Base-by-base conservation (phyloP, 2,888 invertebrate genomes). In the Nebria brevicollis region DNA sequence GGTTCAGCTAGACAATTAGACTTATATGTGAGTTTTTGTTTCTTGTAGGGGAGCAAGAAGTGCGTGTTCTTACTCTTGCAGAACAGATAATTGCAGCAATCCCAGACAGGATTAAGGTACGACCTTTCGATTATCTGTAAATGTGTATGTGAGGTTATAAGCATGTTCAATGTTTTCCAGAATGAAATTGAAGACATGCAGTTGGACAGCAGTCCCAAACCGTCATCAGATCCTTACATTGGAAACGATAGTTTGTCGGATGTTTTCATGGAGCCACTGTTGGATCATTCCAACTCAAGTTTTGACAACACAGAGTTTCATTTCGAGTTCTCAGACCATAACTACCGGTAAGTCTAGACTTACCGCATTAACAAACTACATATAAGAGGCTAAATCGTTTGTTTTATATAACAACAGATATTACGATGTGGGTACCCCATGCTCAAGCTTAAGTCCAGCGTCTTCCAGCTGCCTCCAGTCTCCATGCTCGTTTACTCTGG, bases 1-100 rank as follows among this genome's bases (percentile, higher is more conserved):
- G 54, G 6, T 7, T 54, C 8, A 54, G 8, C 4, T 13, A 54
- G 2, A 4, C 34, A 34, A 34, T 5, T 2, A 34, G 34, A 34
- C 34, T 34, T 34, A 34, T 4, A 34, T 2, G 2, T 0, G 34
- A 1, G 34, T 34, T 34, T 34, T 34, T 34, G 74, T 87, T 88
- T 70, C 84, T 90, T 93, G 88, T 92, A 95, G 96, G 96, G 94
- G 96, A 96, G 89, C 96, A 96, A 91, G 96, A 97, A 91, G 96
- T 95, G 86, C 93, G 96, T 87, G 97, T 97, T 84, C 92, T 97
- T 86, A 97, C 97, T 80, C 91, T 99, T 87, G 98, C 98, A 78
- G 98, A 98, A 89, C 98, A 98, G 91, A 98, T 99, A 86, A 99
- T 99, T 87, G 98, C 98, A 78, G 98, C 98, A 11, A 96, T 99